Percentiles rank a stretch among this genome's conserved stretches.
These are phyloP conservation scores for Calycopis cecrops DNA, from an alignment of 1,140 invertebrate species.

Conservation along the genomic window DNA sequence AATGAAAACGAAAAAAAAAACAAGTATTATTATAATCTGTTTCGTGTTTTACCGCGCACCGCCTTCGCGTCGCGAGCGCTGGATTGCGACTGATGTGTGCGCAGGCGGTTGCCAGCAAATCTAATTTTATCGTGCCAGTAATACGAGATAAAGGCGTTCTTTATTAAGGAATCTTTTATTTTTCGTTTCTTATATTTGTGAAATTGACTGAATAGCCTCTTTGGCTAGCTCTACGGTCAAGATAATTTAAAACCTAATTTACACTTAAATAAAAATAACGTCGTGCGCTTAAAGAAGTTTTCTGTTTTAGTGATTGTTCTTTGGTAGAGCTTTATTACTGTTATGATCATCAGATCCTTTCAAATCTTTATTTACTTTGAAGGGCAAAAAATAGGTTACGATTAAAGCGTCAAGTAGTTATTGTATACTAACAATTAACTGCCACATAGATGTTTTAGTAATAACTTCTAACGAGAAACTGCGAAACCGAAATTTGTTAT, in stretches of 20 bases:
- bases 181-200: conserved; percentile 54
- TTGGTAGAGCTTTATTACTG: no score
- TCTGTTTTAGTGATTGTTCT: no score
- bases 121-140: conserved; percentile 70
- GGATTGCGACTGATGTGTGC: conserved; percentile 50
- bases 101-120: conserved; percentile 45
- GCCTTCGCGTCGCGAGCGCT: conserved; percentile 43
- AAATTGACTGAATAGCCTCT: conserved; percentile 43
- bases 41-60: conserved; percentile 31
- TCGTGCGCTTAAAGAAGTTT: no score
- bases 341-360: no score
- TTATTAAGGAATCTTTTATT: conserved; percentile 56
- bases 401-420: no score
- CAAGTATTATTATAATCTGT: conserved; percentile 32
- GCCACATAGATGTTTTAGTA: no score
- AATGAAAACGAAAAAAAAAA: conserved; percentile 44
- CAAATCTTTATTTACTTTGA: no score
- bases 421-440: no score
- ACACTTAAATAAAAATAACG: no score
- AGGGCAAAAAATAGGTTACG: no score
- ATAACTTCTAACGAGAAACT: no score
- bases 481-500: no score
- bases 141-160: conserved; percentile 70
- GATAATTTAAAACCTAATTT: conserved; percentile 11
- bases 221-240: conserved; percentile 19